Base-by-base conservation (phyloP, 2,797 vertebrate genomes). In the Spheniscus humboldti region DNA sequence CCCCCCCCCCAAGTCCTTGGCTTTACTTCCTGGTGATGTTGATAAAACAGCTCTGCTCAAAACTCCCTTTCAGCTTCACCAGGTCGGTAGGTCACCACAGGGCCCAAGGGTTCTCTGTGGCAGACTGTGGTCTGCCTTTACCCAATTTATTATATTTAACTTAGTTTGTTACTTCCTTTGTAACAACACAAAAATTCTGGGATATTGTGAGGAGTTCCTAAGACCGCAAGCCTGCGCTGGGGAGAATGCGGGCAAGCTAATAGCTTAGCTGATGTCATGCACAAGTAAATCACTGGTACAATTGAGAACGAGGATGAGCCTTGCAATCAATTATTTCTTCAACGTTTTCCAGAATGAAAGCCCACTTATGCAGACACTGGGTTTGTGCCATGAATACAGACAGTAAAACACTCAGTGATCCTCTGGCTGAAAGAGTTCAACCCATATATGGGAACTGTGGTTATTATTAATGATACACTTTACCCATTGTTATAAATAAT, bases 251-350 rank as follows among this genome's bases (percentile, higher is more conserved):
- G 33, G 39, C 33, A 66, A 78, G 33, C 6, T 76, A 48, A 56
- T 10, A 66, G 62, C 82, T 57, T 66, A 47, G 57, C 68, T 78
- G 53, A 83, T 81, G 62, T 72, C 62, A 81, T 75, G 52, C 63
- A 41, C 30, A 43, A 47, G 41, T 41, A 87, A 83, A 45, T 33
- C 50, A 33, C 27, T 2, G 20, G 22, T 72, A 25, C 30, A 69
- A 45, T 0, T 5, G 11, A 83, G 37, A 74, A 25, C 1, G 23
- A 64, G 8, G 6, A 9, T 31, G 57, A 89, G 43, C 52, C 50
- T 84, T 87, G 56, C 28, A 80, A 86, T 47, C 72, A 64, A 81
- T 91, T 83, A 62, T 35, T 85, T 88, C 80, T 89, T 86, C 35
- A 78, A 9, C 0, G 0, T 90, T 95, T 91, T 88, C 69, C 47